Evolutionary conservation across 2,888 invertebrate genomes (phyloP), one percentile per base, ranked within the genome.

Genomic region (Clitarchus hookeri): DNA sequence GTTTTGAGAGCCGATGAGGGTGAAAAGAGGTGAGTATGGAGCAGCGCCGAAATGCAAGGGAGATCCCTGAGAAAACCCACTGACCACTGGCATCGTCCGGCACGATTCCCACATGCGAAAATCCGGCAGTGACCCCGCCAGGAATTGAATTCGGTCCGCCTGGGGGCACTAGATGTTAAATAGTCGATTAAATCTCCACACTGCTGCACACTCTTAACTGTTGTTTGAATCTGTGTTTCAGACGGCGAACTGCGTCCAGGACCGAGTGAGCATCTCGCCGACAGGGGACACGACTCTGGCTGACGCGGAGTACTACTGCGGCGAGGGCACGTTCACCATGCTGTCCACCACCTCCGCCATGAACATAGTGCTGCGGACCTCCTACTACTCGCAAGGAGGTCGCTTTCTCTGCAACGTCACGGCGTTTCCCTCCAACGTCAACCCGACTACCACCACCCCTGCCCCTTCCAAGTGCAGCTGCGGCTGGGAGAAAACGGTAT

Each of bases 271-370:
- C 82, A 23, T 82, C 27, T 82, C 82, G 13, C 36, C 23, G 27
- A 82, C 82, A 23, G 82, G 82, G 2, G 36, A 82, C 26, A 44
- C 44, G 36, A 27, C 27, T 6, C 82, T 82, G 13, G 26, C 16
- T 16, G 82, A 82, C 82, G 82, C 82, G 6, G 82, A 82, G 82
- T 82, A 82, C 27, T 82, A 82, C 82, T 82, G 82, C 36, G 82
- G 82, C 23, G 44, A 16, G 16, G 82, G 82, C 0, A 82, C 82
- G 0, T 82, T 82, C 82, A 82, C 27, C 13, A 12, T 27, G 23
- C 11, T 36, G 82, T 82, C 82, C 16, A 82, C 36, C 16, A 23
- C 82, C 2, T 19, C 12, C 82, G 36, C 27, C 9, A 82, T 82
- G 82, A 82, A 82, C 82, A 23, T 82, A 16, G 82, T 82, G 13